Base-by-base conservation (phyloP, 2,888 invertebrate genomes). In the Drosophila demipolita region DNA sequence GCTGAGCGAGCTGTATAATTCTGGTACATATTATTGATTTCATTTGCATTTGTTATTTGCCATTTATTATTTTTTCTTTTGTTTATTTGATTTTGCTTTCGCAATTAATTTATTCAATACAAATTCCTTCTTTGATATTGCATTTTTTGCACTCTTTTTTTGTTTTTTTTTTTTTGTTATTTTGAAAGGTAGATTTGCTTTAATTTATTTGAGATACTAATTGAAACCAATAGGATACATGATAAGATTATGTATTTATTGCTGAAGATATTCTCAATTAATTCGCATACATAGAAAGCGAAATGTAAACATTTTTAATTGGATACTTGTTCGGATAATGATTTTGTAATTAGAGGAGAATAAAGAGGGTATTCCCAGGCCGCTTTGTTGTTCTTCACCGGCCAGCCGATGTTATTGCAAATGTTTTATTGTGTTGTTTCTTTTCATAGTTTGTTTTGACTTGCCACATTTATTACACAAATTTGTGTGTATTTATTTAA, bases 171-270 rank as follows among this genome's bases (percentile, higher is more conserved):
- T 53, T 53, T 42, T 20, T 12, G 32, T 23, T 42, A 32, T 33
- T 23, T 59, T 55, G 48, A 69, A 48, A 54, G 58, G 54, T 71
- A 49, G 54, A 63, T 68, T 72, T 74, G 68, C 63, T 62, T 61
- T 64, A 52, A 52, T 66, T 77, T 74, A 58, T 74, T 73, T 75
- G 85, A 87, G 81, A 81, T 87, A 78, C 83, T 69, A 67, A 64
- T 75, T 87, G 87, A 87, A 87, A 87, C 87, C 87, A 89, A 89
- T 87, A 79, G 81, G 73, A 87, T 84, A 78, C 73, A 84, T 72
- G 67, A 59, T 82, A 70, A 62, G 73, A 73, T 58, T 75, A 75
- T 78, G 73, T 74, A 80, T 72, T 75, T 80, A 72, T 75, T 83
- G 76, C 71, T 76, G 59, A 70, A 72, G 33, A 73, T 63, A 60